Evolutionary conservation across 2,113 vertebrate genomes (phyloP), one percentile per base, ranked within the genome.

Genomic region (Electrona antarctica): DNA sequence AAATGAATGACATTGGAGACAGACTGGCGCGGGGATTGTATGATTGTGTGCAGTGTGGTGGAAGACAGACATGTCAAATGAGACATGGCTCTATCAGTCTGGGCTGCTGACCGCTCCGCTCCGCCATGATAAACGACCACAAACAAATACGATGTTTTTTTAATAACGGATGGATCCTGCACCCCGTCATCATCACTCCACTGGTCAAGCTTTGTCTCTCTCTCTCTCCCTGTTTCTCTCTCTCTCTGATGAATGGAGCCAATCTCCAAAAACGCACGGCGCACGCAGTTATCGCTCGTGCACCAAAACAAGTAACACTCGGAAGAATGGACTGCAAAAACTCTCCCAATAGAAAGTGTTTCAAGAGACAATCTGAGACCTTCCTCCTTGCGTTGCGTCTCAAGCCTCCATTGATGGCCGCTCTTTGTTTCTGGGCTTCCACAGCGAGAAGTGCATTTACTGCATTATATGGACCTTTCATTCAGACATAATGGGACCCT

Each of bases 31-130:
- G 10, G 59, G 64, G 63, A 48, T 66, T 2, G 69, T n/a, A n/a
- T 85, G 71, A 81, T 87, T 84, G 78, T 83, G 80, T 80, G 77
- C 85, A 88, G 66, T 7, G 77, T 83, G 82, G 71, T 67, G 90
- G 83, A 89, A 87, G 91, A 87, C 71, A 69, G 64, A 76, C 76
- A n/a, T 50, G 79, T 83, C 82, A 88, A 86, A 90, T 83, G 85
- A 90, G 85, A 88, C 90, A 71, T 54, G 75, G 65, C 85, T 74
- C 75, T 81, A 87, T 91, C 88, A 81, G 87, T 90, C 87, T 85
- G 71, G 21, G 65, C 73, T 2, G 73, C 83, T 75, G 85, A 90
- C 85, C 49, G 72, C 81, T 69, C 12, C 2, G 29, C 51, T 15
- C 56, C 2, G 21, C 28, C 52, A 46, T 68, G 65, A 81, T 56